Evolutionary conservation across 2,888 invertebrate genomes (phyloP).

Genomic region (Ectemnius continuus): DNA sequence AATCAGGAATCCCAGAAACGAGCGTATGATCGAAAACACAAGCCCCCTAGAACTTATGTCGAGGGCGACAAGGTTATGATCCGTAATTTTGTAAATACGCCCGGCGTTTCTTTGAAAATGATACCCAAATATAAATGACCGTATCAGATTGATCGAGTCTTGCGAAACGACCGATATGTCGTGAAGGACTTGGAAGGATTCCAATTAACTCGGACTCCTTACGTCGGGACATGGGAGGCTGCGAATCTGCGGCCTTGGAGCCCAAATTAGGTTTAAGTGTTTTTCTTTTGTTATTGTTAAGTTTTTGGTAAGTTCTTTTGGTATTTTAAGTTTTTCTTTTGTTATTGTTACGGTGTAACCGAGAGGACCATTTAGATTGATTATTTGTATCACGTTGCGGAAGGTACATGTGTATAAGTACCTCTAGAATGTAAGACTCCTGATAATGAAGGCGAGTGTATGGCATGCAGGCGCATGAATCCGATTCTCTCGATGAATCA

Average conservation of each 20-base stretch:
- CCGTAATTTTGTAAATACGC: slow-evolving; percentile 26
- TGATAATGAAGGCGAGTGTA: too few species aligned
- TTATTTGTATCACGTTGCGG: too few species aligned
- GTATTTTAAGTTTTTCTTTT: too few species aligned
- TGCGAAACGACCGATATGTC: slow-evolving; percentile 50
- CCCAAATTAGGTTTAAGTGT: too few species aligned
- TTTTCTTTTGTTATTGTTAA: too few species aligned
- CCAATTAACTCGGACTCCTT: slow-evolving; percentile 32
- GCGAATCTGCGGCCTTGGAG: slow-evolving; percentile 42
- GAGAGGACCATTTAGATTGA: too few species aligned
- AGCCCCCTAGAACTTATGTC: slow-evolving; percentile 38
- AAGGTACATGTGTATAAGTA: too few species aligned
- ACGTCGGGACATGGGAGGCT: slow-evolving; percentile 42
- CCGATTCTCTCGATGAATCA: too few species aligned
- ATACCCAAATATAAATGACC: slow-evolving; percentile 50
- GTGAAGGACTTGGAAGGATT: slow-evolving; percentile 40
- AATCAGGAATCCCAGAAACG: slow-evolving; percentile 47
- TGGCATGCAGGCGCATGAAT: too few species aligned
- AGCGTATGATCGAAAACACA: slow-evolving; percentile 59
- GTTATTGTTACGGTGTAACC: too few species aligned
- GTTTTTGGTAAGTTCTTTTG: too few species aligned
- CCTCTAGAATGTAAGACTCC: too few species aligned
- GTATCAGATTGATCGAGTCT: slow-evolving; percentile 33
- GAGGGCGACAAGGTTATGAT: slow-evolving; percentile 51
- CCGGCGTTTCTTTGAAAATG: neutral